Conservation (phyloP, 2,888 invertebrate genomes). For the Bombylius discolor region DNA sequence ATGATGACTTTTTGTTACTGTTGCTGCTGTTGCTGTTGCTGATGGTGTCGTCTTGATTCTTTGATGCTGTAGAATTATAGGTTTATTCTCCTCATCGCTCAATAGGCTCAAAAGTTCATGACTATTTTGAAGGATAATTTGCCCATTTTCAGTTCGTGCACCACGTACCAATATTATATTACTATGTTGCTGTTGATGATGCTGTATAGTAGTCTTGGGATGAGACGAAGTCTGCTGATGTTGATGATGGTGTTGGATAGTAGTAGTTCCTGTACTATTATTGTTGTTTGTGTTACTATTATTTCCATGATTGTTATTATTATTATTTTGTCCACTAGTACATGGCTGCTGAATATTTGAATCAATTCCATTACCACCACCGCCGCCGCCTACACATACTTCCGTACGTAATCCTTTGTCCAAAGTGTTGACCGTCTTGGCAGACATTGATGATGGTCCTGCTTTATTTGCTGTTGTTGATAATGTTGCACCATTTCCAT, state of each 20-base stretch:
- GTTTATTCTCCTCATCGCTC: constrained; percentile 26
- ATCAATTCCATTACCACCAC: constrained; percentile 2
- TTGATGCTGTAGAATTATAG: constrained; percentile 27
- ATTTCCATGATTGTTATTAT: constrained; percentile 4
- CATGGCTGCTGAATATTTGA: constrained; percentile 5
- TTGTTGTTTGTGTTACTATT: constrained; percentile 7
- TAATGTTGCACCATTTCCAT: constrained; percentile 6
- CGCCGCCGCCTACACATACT: not conserved
- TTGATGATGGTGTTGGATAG: constrained; percentile 22
- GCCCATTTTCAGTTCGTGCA: constrained; percentile 36
- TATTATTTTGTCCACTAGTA: not conserved
- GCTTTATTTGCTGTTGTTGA: constrained; percentile 6
- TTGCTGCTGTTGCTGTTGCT: not conserved
- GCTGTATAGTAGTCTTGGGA: constrained; percentile 9
- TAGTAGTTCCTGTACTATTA: constrained; percentile 1
- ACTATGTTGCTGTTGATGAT: constrained; percentile 21
- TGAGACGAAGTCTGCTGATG: constrained; percentile 15
- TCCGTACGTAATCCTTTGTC: constrained; percentile 13
- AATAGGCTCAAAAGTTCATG: constrained; percentile 36
- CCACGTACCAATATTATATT: constrained; percentile 36
- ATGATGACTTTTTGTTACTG: constrained; percentile 7
- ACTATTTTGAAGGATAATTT: constrained; percentile 37
- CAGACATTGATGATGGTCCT: constrained; percentile 4
- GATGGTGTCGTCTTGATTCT: constrained; percentile 17
- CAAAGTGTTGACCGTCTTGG: constrained; percentile 9